Conservation (phyloP, 2,888 invertebrate genomes). For the Dryococelus australis region DNA sequence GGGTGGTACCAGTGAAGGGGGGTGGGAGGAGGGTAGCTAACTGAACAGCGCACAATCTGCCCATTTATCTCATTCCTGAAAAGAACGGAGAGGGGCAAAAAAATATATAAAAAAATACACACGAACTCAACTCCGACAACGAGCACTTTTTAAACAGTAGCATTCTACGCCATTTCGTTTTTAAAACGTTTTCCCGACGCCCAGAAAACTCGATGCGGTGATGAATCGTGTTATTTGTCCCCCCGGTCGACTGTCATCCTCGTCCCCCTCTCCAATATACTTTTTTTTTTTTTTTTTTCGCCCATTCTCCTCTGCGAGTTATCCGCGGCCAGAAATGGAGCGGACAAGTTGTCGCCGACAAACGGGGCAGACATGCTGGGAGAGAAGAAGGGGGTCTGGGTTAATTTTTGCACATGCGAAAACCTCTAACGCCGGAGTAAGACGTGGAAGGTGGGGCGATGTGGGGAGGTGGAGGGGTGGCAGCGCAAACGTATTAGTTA, state of each 20-base stretch:
- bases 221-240: slow-evolving; percentile 9
- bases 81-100: neutral
- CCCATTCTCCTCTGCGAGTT: neutral
- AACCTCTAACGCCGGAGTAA: neutral
- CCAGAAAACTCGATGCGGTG: neutral
- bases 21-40: neutral
- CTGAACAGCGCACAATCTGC: slow-evolving; percentile 9
- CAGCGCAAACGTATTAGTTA: neutral
- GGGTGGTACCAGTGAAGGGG: neutral
- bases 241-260: neutral
- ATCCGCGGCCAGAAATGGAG: neutral
- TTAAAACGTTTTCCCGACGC: neutral
- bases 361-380: neutral
- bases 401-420: slow-evolving; percentile 8
- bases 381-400: neutral
- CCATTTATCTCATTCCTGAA: slow-evolving; percentile 26
- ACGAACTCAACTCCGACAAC: neutral
- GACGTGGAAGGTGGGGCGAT: neutral
- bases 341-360: neutral
- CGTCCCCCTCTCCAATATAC: neutral
- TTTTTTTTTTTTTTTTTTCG: neutral
- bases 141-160: slow-evolving; percentile 7
- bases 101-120: neutral
- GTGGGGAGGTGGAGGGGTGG: too few species aligned
- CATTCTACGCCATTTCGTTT: slow-evolving; percentile 16